Conservation (phyloP, 2,113 vertebrate species). For the Montifringilla adamsi region DNA sequence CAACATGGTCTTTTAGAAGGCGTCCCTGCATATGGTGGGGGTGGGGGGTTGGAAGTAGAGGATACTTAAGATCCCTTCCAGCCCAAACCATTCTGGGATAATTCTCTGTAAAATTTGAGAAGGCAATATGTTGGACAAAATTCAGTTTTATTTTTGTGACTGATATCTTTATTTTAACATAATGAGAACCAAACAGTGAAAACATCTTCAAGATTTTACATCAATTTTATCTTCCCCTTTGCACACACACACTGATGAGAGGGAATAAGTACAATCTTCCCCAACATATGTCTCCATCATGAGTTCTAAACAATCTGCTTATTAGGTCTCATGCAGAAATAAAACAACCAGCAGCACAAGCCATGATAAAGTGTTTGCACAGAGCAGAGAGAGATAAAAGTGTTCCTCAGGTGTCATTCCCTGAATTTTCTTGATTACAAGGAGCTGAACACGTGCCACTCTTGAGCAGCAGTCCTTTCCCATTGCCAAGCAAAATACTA, state of each 20-base stretch:
- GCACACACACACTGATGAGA: background rate
- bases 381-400: background rate
- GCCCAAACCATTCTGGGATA: background rate
- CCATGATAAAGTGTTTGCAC: background rate
- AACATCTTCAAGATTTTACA: background rate
- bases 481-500: background rate
- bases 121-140: background rate
- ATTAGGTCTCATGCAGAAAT: background rate
- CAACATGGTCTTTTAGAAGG: background rate
- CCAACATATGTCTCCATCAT: background rate
- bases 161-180: background rate
- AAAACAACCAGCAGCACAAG: background rate
- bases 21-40: fast-evolving
- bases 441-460: fast-evolving
- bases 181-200: background rate
- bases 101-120: background rate
- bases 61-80: background rate
- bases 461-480: background rate
- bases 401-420: background rate
- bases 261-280: background rate
- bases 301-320: background rate
- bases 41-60: background rate
- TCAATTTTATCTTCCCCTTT: background rate
- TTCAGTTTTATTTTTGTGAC: background rate
- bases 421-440: background rate